Conservation (phyloP, 2,113 vertebrate genomes). For the Hippocampus comes region DNA sequence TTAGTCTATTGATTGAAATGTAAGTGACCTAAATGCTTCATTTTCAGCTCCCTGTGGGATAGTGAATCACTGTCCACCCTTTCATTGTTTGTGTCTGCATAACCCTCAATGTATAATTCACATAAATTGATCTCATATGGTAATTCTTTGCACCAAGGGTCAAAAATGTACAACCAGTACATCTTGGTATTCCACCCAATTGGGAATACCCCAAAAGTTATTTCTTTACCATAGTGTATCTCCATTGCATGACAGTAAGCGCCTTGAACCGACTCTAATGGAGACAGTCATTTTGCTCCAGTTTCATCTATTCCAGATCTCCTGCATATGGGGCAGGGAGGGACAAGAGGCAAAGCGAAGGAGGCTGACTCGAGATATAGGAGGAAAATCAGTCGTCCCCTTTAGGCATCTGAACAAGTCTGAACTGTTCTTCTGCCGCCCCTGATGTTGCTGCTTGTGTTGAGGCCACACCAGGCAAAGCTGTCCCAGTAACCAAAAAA, state of each 20-base stretch:
- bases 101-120: too few species aligned
- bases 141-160: too few species aligned
- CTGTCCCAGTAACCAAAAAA: conserved; percentile 28
- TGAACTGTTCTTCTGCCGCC: conserved; percentile 56
- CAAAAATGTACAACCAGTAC: neutral
- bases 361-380: conserved; percentile 26
- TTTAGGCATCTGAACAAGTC: conserved; percentile 72
- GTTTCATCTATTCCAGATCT: conserved; percentile 2
- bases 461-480: conserved; percentile 19
- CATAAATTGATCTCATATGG: too few species aligned
- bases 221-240: neutral
- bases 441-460: conserved; percentile 19
- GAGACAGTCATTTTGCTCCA: neutral
- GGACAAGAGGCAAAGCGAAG: conserved; percentile 32
- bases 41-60: neutral
- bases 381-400: conserved; percentile 49
- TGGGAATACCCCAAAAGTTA: neutral
- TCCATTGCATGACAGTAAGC: neutral
- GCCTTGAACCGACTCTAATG: neutral
- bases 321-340: conserved; percentile 41
- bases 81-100: too few species aligned
- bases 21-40: neutral
- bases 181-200: neutral
- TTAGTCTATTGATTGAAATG: neutral
- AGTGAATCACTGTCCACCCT: too few species aligned